Evolutionary conservation across 2,113 vertebrate species (phyloP).

Genomic region (Corythornis madagascariensis): DNA sequence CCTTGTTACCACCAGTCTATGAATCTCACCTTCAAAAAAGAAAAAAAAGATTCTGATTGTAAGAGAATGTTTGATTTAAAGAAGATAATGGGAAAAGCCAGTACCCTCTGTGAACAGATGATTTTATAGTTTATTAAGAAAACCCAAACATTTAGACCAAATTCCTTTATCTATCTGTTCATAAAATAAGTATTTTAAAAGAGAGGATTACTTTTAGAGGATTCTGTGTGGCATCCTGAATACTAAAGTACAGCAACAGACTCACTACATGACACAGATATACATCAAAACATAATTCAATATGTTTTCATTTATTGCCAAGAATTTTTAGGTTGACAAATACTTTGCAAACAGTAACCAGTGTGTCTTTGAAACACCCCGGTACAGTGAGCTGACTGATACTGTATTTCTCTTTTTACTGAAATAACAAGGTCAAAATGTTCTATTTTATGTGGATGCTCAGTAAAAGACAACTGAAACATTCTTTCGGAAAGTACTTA

Average conservation of each 20-base stretch:
- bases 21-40: neutral
- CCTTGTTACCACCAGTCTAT: neutral
- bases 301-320: neutral
- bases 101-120: neutral
- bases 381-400: neutral
- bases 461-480: neutral
- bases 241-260: neutral
- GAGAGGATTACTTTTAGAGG: neutral
- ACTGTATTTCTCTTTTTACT: neutral
- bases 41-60: neutral
- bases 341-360: neutral
- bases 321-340: neutral
- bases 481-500: conserved; percentile 37
- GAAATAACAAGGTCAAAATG: conserved; percentile 29
- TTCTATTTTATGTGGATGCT: neutral
- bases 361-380: neutral
- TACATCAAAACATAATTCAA: neutral
- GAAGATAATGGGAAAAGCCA: conserved; percentile 18
- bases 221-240: neutral
- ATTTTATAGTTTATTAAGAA: conserved; percentile 31
- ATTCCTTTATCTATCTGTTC: neutral
- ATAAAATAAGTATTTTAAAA: neutral
- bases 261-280: neutral
- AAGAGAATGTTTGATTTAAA: conserved; percentile 50
- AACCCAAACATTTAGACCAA: neutral